Base-by-base conservation (phyloP, 2,888 invertebrate species). In the Ligdia adustata region DNA sequence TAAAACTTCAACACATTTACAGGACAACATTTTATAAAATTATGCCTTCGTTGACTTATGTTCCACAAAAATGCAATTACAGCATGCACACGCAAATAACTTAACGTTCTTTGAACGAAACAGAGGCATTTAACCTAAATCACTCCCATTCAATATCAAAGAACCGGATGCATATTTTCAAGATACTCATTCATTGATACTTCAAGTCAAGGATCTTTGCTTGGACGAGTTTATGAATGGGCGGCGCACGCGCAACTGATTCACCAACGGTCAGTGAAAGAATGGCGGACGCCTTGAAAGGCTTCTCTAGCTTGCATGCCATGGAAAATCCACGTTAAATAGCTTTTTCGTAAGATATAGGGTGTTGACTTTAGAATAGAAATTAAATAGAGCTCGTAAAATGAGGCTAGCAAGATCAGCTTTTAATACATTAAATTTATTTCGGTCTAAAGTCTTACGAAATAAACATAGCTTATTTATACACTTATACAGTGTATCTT, bases 251-350 rank as follows among this genome's bases (percentile, higher is more conserved):
- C 65, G 69, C 70, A 75, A 72, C 72, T 72, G 70, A 75, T 79
- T 80, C 73, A 64, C 66, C 71, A 75, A 78, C 75, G 71, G 69
- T 64, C 63, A 60, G 54, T 54, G 46, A 40, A 50, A 63, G 64
- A 71, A 72, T 69, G 69, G 66, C 71, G 72, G 66, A 70, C 60
- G 64, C 56, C 60, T 62, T 64, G 55, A 76, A 80, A 71, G 82
- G 81, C 72, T 79, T 83, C 80, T 44, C 49, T 62, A 61, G 60
- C 50, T 61, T 53, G 54, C 59, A 59, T 2, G 31, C 57, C 56
- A 45, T 45, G n/a, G n/a, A 22, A n/a, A 69, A 72, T 70, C 62
- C 58, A 44, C 53, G 66, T 61, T 48, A 57, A 57, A 52, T 52
- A 14, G 7, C 28, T 27, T 12, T 24, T 9, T 9, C 6, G 15